Base-by-base conservation (phyloP, 2,113 vertebrate species). In the Albula glossodonta region DNA sequence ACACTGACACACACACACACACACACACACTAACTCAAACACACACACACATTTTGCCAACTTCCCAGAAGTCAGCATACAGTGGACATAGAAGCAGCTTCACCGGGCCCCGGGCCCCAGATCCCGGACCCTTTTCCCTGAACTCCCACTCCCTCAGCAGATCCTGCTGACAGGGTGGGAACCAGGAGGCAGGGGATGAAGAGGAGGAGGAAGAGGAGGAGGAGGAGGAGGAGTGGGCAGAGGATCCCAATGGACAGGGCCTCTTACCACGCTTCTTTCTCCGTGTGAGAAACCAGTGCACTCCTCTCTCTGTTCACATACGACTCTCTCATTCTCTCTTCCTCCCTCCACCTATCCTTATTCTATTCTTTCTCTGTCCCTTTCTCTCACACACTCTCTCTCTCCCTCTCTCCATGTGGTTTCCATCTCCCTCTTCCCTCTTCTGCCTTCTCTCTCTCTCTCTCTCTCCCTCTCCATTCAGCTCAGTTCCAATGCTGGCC, bases 101-200 rank as follows among this genome's bases (percentile, higher is more conserved):
- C 63, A 17, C n/a, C 13, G n/a, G 48, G 48, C 49, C 50, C 31
- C 11, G 31, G 31, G 31, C 31, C 31, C 31, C 31, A 41, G 31
- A 41, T 41, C 31, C 13, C 31, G 49, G 41, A 7, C n/a, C 51
- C 25, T 12, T 22, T 51, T 78, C 51, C 66, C 53, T 41, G 17
- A 12, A 80, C 86, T 80, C 86, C 82, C 86, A 87, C 86, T 80
- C 57, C 56, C 22, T 83, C 57, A n/a, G 48, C 77, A 86, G 31
- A 1, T 1, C 31, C 13, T 22, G 60, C 25, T 25, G 81, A 52
- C 81, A 70, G 81, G 74, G 17, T 86, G 86, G 86, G 82, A 87
- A 87, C 49, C 22, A 57, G 31, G 84, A 85, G 84, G 82, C 63
- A 87, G 82, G 70, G 11, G 52, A 86, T 66, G 81, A 53, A 8